phyloP scores from a whole-genome alignment of 2,888 invertebrate species.

The Trilocha varians region DNA sequence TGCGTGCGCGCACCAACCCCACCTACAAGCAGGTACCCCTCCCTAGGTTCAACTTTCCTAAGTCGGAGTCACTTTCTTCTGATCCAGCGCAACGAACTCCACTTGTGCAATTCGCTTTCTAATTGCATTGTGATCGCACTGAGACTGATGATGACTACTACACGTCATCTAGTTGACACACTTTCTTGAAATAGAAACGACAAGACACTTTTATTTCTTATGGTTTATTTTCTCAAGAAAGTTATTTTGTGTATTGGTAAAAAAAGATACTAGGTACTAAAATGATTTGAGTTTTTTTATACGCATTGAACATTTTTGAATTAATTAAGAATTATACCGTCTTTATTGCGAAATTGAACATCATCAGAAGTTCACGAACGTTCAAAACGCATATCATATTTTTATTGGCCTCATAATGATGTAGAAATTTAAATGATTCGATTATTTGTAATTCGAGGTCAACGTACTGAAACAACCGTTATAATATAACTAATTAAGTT shows the following conservation, averaged over 20 bases:
- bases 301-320: too few species aligned
- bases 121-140: slow-evolving; percentile 67
- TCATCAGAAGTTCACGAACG: background rate
- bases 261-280: too few species aligned
- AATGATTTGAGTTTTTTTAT: too few species aligned
- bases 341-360: background rate
- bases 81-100: slow-evolving; percentile 32
- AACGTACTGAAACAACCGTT: slow-evolving; percentile 26
- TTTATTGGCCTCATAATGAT: background rate
- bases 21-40: slow-evolving; percentile 17
- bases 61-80: slow-evolving; percentile 66
- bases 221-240: background rate
- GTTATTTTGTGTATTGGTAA: background rate
- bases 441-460: slow-evolving; percentile 19
- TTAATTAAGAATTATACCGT: too few species aligned
- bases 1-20: slow-evolving; percentile 60
- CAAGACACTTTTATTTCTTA: background rate
- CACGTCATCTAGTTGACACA: slow-evolving; percentile 51
- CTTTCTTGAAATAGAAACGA: slow-evolving; percentile 33
- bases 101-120: slow-evolving; percentile 70
- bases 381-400: background rate
- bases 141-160: slow-evolving; percentile 46
- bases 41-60: slow-evolving; percentile 55
- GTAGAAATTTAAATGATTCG: slow-evolving; percentile 11
- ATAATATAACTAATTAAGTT: slow-evolving; percentile 36